Evolutionary conservation across 2,888 invertebrate genomes (phyloP).

Genomic region (Polydrusus tereticollis): DNA sequence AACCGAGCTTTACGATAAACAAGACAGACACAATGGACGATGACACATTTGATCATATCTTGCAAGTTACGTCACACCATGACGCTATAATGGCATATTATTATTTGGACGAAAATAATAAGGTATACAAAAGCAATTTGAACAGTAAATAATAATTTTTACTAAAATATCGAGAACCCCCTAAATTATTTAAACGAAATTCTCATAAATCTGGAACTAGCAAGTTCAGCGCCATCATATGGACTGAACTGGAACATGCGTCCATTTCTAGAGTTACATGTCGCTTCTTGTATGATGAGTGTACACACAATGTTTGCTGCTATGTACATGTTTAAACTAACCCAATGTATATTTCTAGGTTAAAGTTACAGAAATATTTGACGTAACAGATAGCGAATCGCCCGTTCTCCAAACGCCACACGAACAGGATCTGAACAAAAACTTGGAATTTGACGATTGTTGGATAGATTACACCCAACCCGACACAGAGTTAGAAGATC

Average conservation of each 20-base stretch:
- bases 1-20: slow-evolving; percentile 64
- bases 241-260: too few species aligned
- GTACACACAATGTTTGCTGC: too few species aligned
- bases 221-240: too few species aligned
- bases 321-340: too few species aligned
- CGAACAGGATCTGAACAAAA: slow-evolving; percentile 74
- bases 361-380: slow-evolving; percentile 90
- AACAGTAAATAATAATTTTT: neutral
- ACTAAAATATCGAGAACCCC: too few species aligned
- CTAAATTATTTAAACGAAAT: too few species aligned
- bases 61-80: slow-evolving; percentile 85
- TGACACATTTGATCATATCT: slow-evolving; percentile 79
- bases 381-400: slow-evolving; percentile 83
- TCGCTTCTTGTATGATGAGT: too few species aligned
- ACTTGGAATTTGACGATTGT: slow-evolving; percentile 78
- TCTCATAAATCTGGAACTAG: too few species aligned
- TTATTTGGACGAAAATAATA: slow-evolving; percentile 89
- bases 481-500: slow-evolving; percentile 51
- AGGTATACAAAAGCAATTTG: slow-evolving; percentile 68
- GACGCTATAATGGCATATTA: slow-evolving; percentile 93
- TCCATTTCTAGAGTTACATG: too few species aligned
- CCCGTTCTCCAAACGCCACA: slow-evolving; percentile 74
- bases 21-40: slow-evolving; percentile 65
- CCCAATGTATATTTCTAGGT: slow-evolving; percentile 68
- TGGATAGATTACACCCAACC: slow-evolving; percentile 66